Conservation (phyloP, 2,888 invertebrate species). For the Ctena decussata region DNA sequence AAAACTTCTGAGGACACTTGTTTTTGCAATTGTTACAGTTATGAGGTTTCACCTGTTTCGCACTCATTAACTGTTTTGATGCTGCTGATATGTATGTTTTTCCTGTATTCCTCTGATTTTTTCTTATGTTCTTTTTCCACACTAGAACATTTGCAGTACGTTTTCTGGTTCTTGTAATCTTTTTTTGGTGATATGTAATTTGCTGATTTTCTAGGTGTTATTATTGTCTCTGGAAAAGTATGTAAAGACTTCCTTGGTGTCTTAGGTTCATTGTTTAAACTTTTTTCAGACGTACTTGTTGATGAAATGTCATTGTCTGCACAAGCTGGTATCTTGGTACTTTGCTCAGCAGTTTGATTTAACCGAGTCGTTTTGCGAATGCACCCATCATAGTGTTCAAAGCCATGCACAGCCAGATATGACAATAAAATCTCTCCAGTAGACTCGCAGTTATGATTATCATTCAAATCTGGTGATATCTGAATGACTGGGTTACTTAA, state of each 20-base stretch:
- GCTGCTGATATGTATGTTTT: slow-evolving; percentile 14
- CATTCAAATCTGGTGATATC: not conserved
- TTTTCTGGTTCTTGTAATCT: slow-evolving; percentile 10
- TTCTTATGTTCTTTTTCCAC: slow-evolving; percentile 28
- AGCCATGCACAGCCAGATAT: not conserved
- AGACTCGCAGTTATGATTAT: not conserved
- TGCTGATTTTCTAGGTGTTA: slow-evolving; percentile 3
- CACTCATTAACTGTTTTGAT: not conserved
- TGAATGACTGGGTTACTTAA: not conserved
- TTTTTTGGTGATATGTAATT: not conserved
- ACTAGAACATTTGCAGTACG: slow-evolving; percentile 1
- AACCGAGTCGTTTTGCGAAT: not conserved
- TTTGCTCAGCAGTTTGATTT: not conserved
- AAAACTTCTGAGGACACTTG: slow-evolving; percentile 6
- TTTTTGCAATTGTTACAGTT: slow-evolving; percentile 22
- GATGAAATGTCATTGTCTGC: not conserved
- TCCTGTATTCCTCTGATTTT: slow-evolving; percentile 5
- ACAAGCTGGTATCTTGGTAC: not conserved
- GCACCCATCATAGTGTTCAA: slow-evolving; percentile 4
- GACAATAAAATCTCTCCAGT: not conserved
- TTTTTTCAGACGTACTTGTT: not conserved
- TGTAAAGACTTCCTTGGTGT: not conserved
- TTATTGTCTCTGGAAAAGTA: not conserved
- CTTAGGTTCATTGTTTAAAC: not conserved
- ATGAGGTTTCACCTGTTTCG: not conserved